Base-by-base conservation (phyloP, 2,888 invertebrate species). In the Agrilus biguttatus region DNA sequence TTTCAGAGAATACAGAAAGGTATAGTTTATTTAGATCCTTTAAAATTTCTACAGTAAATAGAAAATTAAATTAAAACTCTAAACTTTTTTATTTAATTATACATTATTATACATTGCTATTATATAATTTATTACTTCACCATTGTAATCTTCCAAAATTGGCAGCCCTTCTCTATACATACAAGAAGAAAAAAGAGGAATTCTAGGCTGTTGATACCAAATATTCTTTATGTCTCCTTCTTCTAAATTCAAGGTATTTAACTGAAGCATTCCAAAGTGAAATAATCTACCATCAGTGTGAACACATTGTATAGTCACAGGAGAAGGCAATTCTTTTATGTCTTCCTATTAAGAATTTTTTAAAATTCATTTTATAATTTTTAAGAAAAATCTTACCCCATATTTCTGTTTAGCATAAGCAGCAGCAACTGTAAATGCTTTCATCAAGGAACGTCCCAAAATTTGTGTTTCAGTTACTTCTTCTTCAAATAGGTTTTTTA, bases 181-280 rank as follows among this genome's bases (percentile, higher is more conserved):
- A 55, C 83, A 80, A 42, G 70, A 69, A 37, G 75, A 70, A 54
- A 80, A 89, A 14, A 90, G 59, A 49, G 76, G 66, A 40, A 82
- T 65, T 49, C 70, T 64, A 14, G 79, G 74, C 39, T 74, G 73
- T 55, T 77, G 75, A 74, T 86, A 93, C 76, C 84, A 87, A 50
- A 83, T 72, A 65, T 95, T 95, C 59, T 80, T 85, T 1, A 71
- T 62, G 21, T 74, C 74, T 19, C 73, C 69, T 1, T 74, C 71
- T 49, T 69, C 66, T 3, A 87, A 63, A 62, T 86, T 74, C 33
- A 88, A 66, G 1, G 86, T 86, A 55, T 90, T 89, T 12, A 95
- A 68, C 65, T 95, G 90, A 45, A 86, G 76, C 14, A 88, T 75
- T 5, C 83, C 80, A 60, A 92, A 90, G 59, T 89, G 81, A 59